These are phyloP conservation scores for Oceanodroma leucorhoa DNA, from an alignment of 2,797 vertebrate species.

Conservation along the genomic window DNA sequence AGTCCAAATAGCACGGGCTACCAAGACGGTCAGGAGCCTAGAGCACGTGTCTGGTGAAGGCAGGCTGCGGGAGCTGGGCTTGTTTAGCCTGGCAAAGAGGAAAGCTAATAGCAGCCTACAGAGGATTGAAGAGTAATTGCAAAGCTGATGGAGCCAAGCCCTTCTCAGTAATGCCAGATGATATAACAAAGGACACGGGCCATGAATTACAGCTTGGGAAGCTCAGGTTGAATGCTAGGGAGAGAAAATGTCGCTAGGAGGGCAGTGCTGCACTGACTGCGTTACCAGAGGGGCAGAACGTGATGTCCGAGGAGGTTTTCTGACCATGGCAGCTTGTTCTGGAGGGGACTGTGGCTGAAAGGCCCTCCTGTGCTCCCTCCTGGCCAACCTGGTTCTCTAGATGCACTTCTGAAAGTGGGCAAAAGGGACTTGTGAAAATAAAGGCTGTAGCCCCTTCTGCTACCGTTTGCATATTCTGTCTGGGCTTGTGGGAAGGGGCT, in stretches of 20 bases:
- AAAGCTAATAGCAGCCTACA: not conserved
- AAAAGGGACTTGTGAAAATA: not conserved
- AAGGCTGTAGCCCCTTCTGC: not conserved
- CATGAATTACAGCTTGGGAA: not conserved
- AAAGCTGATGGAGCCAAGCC: not conserved
- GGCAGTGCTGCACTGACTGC: not conserved
- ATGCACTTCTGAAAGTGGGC: not conserved
- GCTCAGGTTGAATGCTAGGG: not conserved
- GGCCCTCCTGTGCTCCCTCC: not conserved
- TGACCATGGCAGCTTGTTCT: not conserved
- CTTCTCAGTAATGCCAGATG: not conserved
- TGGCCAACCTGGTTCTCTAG: not conserved
- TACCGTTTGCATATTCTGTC: not conserved
- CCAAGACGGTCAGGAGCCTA: not conserved
- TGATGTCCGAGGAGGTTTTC: not conserved
- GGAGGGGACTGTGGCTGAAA: not conserved
- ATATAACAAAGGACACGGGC: not conserved
- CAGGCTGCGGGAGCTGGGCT: accelerated
- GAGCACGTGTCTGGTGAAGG: accelerated
- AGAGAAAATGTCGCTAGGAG: not conserved
- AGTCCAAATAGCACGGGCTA: not conserved
- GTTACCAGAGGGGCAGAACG: not conserved
- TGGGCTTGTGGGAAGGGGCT: not conserved
- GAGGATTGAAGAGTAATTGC: not conserved
- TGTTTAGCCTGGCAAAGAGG: not conserved